Percentiles rank a stretch among this genome's conserved stretches.
These are phyloP conservation scores for Megalurothrips usitatus DNA, from an alignment of 2,888 invertebrate genomes.

Conservation along the genomic window DNA sequence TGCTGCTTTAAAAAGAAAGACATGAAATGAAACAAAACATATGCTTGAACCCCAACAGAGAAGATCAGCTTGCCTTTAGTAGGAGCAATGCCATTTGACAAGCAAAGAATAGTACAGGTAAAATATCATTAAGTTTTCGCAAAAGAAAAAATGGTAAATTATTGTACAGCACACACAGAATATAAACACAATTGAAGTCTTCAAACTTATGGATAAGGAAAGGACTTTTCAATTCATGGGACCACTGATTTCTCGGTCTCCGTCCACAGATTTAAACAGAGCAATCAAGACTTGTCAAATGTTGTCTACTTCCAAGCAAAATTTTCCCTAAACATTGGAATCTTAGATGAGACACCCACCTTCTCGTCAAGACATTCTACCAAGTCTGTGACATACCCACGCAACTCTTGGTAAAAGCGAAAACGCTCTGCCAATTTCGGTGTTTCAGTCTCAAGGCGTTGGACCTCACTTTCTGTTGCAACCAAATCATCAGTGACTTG, in stretches of 20 bases:
- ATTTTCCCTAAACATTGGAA: not conserved
- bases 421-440: slow-evolving; percentile 75
- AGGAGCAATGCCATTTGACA: slow-evolving; percentile 27
- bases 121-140: not conserved
- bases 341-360: slow-evolving; percentile 51
- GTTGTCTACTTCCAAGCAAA: not conserved
- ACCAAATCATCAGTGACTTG: slow-evolving; percentile 49
- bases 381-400: slow-evolving; percentile 92
- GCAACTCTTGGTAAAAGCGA: slow-evolving; percentile 90
- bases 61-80: slow-evolving; percentile 31
- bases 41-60: slow-evolving; percentile 27
- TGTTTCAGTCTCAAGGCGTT: slow-evolving; percentile 53
- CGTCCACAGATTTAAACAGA: not conserved
- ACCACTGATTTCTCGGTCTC: too few relatives aligned
- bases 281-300: slow-evolving; percentile 9
- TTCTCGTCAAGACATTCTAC: slow-evolving; percentile 97
- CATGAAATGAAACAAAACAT: too few relatives aligned
- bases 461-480: slow-evolving; percentile 51
- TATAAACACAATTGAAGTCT: too few relatives aligned
- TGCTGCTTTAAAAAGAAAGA: not conserved
- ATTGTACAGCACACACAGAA: too few relatives aligned
- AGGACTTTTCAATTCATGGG: too few relatives aligned
- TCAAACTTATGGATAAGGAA: too few relatives aligned
- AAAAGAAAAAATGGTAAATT: not conserved
- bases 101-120: slow-evolving; percentile 31